Percentiles rank a stretch among this genome's conserved stretches.
Evolutionary conservation across 2,888 invertebrate genomes (phyloP).

Genomic region (Pteria penguin): DNA sequence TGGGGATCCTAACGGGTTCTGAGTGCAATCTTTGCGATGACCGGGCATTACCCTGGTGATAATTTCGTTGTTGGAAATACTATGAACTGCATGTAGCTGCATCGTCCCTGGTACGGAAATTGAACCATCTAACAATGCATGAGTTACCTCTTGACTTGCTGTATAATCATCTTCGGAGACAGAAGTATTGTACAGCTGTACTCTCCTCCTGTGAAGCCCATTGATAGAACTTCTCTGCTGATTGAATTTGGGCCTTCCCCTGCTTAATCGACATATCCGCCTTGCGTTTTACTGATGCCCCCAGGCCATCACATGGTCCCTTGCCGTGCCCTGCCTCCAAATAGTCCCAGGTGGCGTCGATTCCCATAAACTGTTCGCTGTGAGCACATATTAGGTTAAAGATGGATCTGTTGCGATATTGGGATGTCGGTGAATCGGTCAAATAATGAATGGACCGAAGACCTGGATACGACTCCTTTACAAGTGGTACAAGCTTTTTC

Average conservation of each 20-base stretch:
- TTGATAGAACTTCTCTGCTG: not conserved
- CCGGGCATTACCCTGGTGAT: too few relatives aligned
- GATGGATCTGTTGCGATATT: not conserved
- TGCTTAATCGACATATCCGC: not conserved
- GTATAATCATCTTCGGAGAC: too few relatives aligned
- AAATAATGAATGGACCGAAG: not conserved
- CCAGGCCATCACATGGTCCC: not conserved
- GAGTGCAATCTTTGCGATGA: too few relatives aligned
- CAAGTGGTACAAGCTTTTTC: not conserved
- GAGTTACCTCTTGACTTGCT: too few relatives aligned
- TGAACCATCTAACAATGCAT: too few relatives aligned
- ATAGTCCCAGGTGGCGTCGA: not conserved
- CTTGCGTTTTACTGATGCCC: not conserved
- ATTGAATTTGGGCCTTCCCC: not conserved
- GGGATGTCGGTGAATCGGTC: slow-evolving; percentile 5
- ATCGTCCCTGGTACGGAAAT: too few relatives aligned
- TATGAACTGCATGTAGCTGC: too few relatives aligned
- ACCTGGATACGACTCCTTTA: not conserved
- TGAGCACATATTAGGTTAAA: slow-evolving; percentile 4
- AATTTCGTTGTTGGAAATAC: too few relatives aligned
- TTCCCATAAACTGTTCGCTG: not conserved
- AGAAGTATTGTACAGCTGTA: not conserved
- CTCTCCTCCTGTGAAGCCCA: not conserved
- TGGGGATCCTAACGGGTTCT: too few relatives aligned
- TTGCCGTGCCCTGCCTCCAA: slow-evolving; percentile 10